These are phyloP conservation scores for Capra hircus DNA, from an alignment of 2,113 vertebrate species.

Conservation along the genomic window DNA sequence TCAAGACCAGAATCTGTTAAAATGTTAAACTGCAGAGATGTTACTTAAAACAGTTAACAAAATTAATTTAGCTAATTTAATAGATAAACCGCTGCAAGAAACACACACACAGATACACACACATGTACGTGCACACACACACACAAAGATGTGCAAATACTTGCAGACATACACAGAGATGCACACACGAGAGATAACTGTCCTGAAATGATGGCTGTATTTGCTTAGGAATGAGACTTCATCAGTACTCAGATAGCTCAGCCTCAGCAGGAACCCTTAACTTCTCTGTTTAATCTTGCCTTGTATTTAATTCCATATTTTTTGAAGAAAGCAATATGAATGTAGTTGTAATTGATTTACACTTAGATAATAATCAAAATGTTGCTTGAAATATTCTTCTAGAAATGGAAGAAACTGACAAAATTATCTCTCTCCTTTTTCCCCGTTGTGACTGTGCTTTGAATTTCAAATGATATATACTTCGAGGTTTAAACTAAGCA, in stretches of 20 bases:
- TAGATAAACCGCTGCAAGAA: not conserved
- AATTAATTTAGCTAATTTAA: not conserved
- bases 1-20: not conserved
- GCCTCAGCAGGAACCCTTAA: not conserved
- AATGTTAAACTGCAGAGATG: not conserved
- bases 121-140: accelerated
- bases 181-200: not conserved
- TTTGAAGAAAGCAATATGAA: not conserved
- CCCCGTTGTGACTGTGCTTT: not conserved
- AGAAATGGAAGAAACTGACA: not conserved
- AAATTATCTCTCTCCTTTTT: not conserved
- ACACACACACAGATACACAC: not conserved
- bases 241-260: not conserved
- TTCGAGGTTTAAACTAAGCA: not conserved
- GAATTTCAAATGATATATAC: not conserved
- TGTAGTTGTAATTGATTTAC: not conserved
- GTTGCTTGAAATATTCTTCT: not conserved
- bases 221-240: not conserved
- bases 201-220: not conserved
- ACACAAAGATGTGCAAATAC: not conserved
- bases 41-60: not conserved
- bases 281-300: not conserved
- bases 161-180: not conserved
- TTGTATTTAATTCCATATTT: not conserved
- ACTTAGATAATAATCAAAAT: not conserved